phyloP scores from a whole-genome alignment of 2,113 vertebrate genomes.

The Entomyzon cyanotis region DNA sequence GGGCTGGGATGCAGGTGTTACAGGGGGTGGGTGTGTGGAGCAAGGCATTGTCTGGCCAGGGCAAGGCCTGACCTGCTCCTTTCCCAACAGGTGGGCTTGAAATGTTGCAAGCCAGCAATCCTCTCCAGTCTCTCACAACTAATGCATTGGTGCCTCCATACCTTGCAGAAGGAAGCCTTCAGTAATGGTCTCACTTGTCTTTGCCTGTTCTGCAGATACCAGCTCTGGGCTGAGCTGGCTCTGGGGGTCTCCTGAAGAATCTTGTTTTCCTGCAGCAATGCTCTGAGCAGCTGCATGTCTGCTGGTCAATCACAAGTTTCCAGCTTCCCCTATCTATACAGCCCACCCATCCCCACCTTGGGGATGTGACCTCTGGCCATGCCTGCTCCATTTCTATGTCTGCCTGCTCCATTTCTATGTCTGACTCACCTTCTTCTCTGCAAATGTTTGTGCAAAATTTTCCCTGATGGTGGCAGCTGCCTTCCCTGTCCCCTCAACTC shows the following conservation, averaged over 20 bases:
- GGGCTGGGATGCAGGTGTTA: background rate
- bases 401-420: background rate
- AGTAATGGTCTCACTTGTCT: background rate
- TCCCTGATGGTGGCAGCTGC: background rate
- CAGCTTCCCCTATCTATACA: background rate
- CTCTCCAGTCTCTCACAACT: background rate
- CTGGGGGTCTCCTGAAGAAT: background rate
- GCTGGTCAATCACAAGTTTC: background rate
- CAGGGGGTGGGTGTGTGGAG: too few relatives aligned
- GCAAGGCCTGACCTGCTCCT: too few relatives aligned
- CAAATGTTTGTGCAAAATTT: accelerated
- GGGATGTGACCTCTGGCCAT: accelerated
- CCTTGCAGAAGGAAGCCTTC: accelerated
- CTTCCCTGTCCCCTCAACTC: background rate
- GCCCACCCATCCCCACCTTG: too few relatives aligned
- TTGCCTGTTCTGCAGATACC: background rate
- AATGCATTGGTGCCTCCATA: accelerated
- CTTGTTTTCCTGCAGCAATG: background rate
- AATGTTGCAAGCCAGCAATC: background rate
- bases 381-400: background rate
- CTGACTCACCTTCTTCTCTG: background rate
- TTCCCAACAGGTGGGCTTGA: background rate
- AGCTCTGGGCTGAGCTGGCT: background rate
- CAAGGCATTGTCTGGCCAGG: accelerated
- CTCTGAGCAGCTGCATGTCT: background rate